These are phyloP conservation scores for Neodontobutis hainanensis DNA, from an alignment of 2,113 vertebrate genomes.

Conservation along the genomic window DNA sequence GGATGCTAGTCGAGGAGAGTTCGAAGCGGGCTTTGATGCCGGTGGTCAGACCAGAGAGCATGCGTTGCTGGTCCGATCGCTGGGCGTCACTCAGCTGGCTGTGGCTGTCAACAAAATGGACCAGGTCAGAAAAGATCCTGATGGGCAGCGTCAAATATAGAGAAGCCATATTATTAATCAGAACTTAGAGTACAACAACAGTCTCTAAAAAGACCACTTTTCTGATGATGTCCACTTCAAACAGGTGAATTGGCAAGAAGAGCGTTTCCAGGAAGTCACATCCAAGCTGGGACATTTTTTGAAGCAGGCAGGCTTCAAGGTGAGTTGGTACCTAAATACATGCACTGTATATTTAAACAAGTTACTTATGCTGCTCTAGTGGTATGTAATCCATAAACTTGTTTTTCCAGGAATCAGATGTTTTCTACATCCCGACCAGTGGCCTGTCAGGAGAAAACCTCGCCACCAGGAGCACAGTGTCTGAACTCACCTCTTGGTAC, in stretches of 20 bases:
- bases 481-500: slow-evolving; percentile 90
- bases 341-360: not conserved
- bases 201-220: not conserved
- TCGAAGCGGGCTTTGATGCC: slow-evolving; percentile 97
- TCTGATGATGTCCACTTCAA: not conserved
- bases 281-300: slow-evolving; percentile 94
- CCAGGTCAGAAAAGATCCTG: slow-evolving; percentile 80
- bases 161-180: too few species aligned
- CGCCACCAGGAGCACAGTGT: slow-evolving; percentile 79
- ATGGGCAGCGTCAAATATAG: not conserved
- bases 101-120: slow-evolving; percentile 99
- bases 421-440: slow-evolving; percentile 93
- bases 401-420: slow-evolving; percentile 89
- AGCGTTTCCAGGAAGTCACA: slow-evolving; percentile 91
- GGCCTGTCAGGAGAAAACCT: slow-evolving; percentile 97
- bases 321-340: slow-evolving; percentile 49
- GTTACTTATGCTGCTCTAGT: not conserved
- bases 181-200: too few species aligned
- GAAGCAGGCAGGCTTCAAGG: slow-evolving; percentile 99
- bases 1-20: slow-evolving; percentile 95
- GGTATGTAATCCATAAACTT: not conserved
- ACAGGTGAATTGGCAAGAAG: slow-evolving; percentile 95
- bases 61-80: slow-evolving; percentile 93
- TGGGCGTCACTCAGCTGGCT: slow-evolving; percentile 96
- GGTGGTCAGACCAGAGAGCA: slow-evolving; percentile 97